These are phyloP conservation scores for Pelvicachromis taeniatus DNA, from an alignment of 2,113 vertebrate species.

Conservation along the genomic window DNA sequence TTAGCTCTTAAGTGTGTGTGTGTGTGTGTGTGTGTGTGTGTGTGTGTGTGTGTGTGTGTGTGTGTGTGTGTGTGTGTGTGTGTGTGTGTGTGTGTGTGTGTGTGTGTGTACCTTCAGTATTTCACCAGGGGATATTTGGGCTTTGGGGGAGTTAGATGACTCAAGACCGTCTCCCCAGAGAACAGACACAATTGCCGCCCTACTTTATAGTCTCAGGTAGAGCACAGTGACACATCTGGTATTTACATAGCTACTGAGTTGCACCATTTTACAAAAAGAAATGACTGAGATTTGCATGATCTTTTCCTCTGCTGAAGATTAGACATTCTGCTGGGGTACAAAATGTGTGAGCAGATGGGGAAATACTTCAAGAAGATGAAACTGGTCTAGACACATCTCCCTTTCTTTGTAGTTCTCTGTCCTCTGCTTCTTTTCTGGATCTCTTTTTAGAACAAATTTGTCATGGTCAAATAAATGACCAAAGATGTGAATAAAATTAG, in stretches of 20 bases:
- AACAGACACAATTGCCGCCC: background rate
- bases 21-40: no score
- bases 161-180: constrained; percentile 15
- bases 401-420: background rate
- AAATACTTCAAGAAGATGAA: background rate
- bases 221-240: constrained; percentile 15
- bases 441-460: background rate
- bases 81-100: background rate
- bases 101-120: background rate
- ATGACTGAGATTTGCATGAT: background rate
- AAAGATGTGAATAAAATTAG: background rate
- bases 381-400: background rate
- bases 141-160: background rate
- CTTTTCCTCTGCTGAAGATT: background rate
- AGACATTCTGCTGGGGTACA: background rate
- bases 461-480: background rate
- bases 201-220: constrained; percentile 28
- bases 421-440: background rate
- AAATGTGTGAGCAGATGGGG: background rate
- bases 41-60: background rate
- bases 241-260: background rate
- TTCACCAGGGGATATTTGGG: background rate
- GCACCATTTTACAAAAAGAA: background rate
- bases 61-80: background rate
- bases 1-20: background rate